phyloP scores from a whole-genome alignment of 2,888 invertebrate genomes.

The Cataglyphis altisquamis region DNA sequence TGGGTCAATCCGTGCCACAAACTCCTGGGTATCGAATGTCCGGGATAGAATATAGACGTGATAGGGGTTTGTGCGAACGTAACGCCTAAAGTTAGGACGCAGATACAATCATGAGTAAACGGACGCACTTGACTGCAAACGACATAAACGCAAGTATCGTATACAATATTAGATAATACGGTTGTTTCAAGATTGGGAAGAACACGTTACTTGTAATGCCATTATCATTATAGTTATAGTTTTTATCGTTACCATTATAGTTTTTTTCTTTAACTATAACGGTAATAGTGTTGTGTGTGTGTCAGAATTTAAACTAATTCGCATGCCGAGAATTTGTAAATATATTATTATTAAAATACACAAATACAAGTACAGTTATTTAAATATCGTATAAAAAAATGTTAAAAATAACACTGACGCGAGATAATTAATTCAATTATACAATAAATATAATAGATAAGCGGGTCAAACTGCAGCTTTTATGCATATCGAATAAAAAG shows the following conservation, averaged over 20 bases:
- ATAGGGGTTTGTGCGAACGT: slow-evolving; percentile 67
- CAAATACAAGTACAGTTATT: not conserved
- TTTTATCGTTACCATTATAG: too few species aligned
- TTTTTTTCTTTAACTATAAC: too few species aligned
- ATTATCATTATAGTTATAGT: not conserved
- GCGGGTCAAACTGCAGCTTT: slow-evolving; percentile 38
- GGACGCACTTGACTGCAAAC: slow-evolving; percentile 67
- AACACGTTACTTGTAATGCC: not conserved
- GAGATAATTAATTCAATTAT: slow-evolving; percentile 65
- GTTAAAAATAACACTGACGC: not conserved
- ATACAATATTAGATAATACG: slow-evolving; percentile 55
- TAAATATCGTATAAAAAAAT: slow-evolving; percentile 29
- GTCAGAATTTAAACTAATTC: slow-evolving; percentile 13
- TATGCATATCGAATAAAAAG: slow-evolving; percentile 40
- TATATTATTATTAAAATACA: slow-evolving; percentile 25
- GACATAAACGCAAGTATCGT: slow-evolving; percentile 54
- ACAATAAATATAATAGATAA: slow-evolving; percentile 62
- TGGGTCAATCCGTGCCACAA: slow-evolving; percentile 39
- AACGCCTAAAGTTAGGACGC: slow-evolving; percentile 67
- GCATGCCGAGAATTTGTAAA: slow-evolving; percentile 13
- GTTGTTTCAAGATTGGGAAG: slow-evolving; percentile 9
- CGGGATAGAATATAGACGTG: slow-evolving; percentile 55
- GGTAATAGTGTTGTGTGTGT: too few species aligned
- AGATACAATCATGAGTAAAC: slow-evolving; percentile 73
- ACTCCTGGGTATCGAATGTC: slow-evolving; percentile 62